Evolutionary conservation across 2,797 vertebrate species (phyloP).

Genomic region (Gadopsis bispinosus): DNA sequence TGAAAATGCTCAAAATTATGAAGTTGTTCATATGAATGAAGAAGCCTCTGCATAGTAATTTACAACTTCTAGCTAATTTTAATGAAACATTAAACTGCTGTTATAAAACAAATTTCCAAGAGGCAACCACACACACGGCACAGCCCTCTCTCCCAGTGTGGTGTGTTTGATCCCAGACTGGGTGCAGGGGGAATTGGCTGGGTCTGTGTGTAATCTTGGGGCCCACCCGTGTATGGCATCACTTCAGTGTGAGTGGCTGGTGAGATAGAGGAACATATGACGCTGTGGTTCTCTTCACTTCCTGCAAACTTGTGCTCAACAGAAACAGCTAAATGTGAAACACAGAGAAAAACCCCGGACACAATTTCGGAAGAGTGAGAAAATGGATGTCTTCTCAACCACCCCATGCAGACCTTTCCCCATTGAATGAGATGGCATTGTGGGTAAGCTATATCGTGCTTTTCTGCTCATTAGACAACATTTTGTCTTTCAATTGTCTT

Average conservation of each 20-base stretch:
- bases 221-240: slow-evolving; percentile 81
- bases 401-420: slow-evolving; percentile 13
- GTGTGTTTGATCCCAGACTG: slow-evolving; percentile 52
- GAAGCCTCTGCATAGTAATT: not conserved
- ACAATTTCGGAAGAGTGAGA: slow-evolving; percentile 50
- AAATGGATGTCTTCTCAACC: slow-evolving; percentile 56
- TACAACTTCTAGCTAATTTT: not conserved
- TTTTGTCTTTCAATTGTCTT: slow-evolving; percentile 40
- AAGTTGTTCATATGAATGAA: not conserved
- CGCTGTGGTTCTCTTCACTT: slow-evolving; percentile 83
- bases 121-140: slow-evolving; percentile 13
- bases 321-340: slow-evolving; percentile 78
- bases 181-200: slow-evolving; percentile 41
- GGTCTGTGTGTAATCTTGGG: slow-evolving; percentile 82
- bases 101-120: slow-evolving; percentile 11
- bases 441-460: slow-evolving; percentile 55
- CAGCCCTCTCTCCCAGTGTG: slow-evolving; percentile 21
- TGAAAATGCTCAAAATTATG: not conserved
- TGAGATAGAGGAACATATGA: slow-evolving; percentile 89
- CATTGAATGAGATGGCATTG: slow-evolving; percentile 54
- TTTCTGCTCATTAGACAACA: slow-evolving; percentile 29
- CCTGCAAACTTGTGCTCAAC: slow-evolving; percentile 83
- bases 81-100: not conserved
- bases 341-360: slow-evolving; percentile 43
- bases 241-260: slow-evolving; percentile 79